These are phyloP conservation scores for Gastrophysa polygoni DNA, from an alignment of 2,888 invertebrate genomes.

Conservation along the genomic window DNA sequence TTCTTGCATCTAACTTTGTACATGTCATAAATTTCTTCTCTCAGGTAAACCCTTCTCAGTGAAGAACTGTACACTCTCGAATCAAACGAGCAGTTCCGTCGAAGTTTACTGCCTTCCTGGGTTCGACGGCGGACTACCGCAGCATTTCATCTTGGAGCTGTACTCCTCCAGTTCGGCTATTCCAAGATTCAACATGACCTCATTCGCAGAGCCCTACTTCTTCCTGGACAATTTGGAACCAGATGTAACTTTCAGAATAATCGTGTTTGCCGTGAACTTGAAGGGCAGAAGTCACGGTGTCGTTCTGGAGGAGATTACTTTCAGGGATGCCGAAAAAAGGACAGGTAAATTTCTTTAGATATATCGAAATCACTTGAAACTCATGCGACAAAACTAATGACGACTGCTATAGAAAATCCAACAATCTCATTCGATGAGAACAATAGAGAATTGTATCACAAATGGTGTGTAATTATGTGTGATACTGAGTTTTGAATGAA, in stretches of 20 bases:
- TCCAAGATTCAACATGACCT: constrained; percentile 67
- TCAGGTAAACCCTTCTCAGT: constrained; percentile 86
- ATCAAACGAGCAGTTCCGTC: constrained; percentile 83
- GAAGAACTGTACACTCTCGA: constrained; percentile 82
- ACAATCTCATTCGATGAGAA: too few species aligned
- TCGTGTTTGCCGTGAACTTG: constrained; percentile 79
- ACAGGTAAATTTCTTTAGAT: constrained; percentile 62
- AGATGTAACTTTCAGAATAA: constrained; percentile 78
- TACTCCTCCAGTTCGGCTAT: constrained; percentile 60
- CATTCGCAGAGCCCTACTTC: constrained; percentile 73
- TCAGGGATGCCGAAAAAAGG: constrained; percentile 79
- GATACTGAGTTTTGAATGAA: too few species aligned
- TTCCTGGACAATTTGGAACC: constrained; percentile 79
- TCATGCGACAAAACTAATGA: too few species aligned
- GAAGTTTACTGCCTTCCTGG: constrained; percentile 79
- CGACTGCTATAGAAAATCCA: too few species aligned
- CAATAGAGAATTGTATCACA: too few species aligned
- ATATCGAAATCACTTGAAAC: too few species aligned
- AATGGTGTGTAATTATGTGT: too few species aligned
- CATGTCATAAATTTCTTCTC: too few species aligned
- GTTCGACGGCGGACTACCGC: constrained; percentile 89
- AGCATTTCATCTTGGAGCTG: constrained; percentile 83
- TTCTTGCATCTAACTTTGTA: too few species aligned
- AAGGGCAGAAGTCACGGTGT: constrained; percentile 80
- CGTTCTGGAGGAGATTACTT: constrained; percentile 76